Evolutionary conservation across 2,113 vertebrate species (phyloP), one percentile per base, ranked within the genome.

Genomic region (Tachysurus vachellii): DNA sequence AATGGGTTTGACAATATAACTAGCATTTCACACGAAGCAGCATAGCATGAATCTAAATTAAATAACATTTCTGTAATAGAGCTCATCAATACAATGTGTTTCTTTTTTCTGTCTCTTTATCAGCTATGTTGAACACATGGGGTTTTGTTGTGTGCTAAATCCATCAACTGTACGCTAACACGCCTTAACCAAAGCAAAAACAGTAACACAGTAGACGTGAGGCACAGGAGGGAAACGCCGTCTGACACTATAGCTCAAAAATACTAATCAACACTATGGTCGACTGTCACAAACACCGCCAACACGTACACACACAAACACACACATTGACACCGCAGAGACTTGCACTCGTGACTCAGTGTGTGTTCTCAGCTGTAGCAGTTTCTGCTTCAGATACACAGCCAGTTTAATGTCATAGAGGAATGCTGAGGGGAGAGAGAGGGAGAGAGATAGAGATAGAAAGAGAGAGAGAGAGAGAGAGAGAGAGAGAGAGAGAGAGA

Each of bases 251-350:
- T 16, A 10, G 47, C 85, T 82, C 14, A 3, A 53, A 77, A 88
- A 84, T 70, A 64, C 76, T 84, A 89, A 89, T 91, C 76, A 91
- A 53, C 77, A 54, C 66, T 80, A 44, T 85, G 80, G 80, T 85
- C 31, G 23, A 16, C 50, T 44, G 54, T 50, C 62, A 28, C 61
- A 14, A 61, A 44, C n/a, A 21, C 62, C 62, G 85, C 64, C 66
- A 31, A 71, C 54, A 83, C 47, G 64, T 10, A 50, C 44, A 36
- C 66, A 42, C 86, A 77, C 80, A 50, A 50, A 50, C 47, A 73
- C 36, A 44, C 68, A 71, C 21, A 59, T 17, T 36, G 36, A 54
- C 17, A 59, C 80, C 16, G 9, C 2, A 23, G 44, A 21, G 47
- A 84, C 59, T 57, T 36, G 11, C 0, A 4, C 9, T n/a, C 31